Evolutionary conservation across 2,113 vertebrate species (phyloP).

Genomic region (Percopsis transmontana): DNA sequence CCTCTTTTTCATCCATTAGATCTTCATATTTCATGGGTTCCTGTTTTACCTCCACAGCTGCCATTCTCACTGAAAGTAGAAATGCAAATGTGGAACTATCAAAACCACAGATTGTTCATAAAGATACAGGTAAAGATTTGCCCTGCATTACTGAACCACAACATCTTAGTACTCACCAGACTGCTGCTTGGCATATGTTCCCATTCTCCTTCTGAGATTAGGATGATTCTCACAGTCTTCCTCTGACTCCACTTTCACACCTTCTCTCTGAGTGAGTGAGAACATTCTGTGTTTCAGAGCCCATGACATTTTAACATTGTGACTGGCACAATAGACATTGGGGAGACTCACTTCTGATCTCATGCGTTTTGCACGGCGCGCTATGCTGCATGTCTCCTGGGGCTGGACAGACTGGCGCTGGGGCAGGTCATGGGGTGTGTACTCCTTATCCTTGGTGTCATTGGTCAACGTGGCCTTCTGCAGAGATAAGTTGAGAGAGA

Average conservation of each 20-base stretch:
- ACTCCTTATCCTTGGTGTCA: slow-evolving; percentile 95
- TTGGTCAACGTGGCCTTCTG: slow-evolving; percentile 89
- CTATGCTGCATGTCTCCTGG: slow-evolving; percentile 85
- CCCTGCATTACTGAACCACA: too few relatives aligned
- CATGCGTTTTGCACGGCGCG: slow-evolving; percentile 91
- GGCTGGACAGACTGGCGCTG: slow-evolving; percentile 92
- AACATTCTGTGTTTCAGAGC: neutral
- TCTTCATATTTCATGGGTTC: slow-evolving; percentile 77
- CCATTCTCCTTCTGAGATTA: slow-evolving; percentile 92
- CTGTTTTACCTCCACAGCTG: slow-evolving; percentile 73
- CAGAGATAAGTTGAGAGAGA: slow-evolving; percentile 7
- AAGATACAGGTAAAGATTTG: too few relatives aligned
- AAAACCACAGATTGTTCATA: too few relatives aligned
- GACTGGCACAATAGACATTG: neutral
- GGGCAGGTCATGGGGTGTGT: slow-evolving; percentile 92
- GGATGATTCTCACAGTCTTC: slow-evolving; percentile 82
- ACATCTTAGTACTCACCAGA: slow-evolving; percentile 75
- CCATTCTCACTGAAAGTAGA: slow-evolving; percentile 80
- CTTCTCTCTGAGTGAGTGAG: slow-evolving; percentile 55
- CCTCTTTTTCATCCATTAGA: slow-evolving; percentile 71
- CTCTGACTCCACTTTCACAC: slow-evolving; percentile 82
- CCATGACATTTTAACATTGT: neutral
- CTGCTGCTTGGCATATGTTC: slow-evolving; percentile 83
- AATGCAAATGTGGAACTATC: neutral
- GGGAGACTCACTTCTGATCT: slow-evolving; percentile 83